phyloP scores from a whole-genome alignment of 1,140 invertebrate genomes.

The Brachionus manjavacas region DNA sequence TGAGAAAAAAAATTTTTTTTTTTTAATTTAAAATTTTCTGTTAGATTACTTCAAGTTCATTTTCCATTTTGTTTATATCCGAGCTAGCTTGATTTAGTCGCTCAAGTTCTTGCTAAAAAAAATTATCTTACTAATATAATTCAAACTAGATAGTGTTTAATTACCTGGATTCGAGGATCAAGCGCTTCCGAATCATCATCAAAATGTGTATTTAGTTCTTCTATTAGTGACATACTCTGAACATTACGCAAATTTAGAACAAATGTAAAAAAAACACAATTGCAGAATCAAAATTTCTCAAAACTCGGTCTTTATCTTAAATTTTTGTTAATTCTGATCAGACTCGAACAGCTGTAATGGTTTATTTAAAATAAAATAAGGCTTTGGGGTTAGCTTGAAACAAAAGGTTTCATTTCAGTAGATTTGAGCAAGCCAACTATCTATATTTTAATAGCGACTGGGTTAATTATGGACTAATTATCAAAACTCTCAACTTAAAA shows the following conservation, averaged over 20 bases:
- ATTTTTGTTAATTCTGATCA: not conserved
- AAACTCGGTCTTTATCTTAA: not conserved
- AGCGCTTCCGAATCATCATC: not conserved
- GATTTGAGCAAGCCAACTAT: not conserved
- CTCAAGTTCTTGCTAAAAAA: conserved; percentile 74
- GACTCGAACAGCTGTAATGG: not conserved
- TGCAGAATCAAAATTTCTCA: not conserved
- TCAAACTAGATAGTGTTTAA: not conserved
- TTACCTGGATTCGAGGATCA: conserved; percentile 32
- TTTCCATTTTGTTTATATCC: conserved; percentile 86
- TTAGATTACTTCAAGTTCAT: conserved; percentile 86
- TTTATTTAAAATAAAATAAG: not conserved
- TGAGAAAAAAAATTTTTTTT: conserved; percentile 49
- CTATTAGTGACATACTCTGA: not conserved
- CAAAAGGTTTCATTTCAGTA: not conserved
- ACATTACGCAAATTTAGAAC: not conserved
- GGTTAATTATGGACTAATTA: conserved; percentile 28
- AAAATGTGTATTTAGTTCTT: not conserved
- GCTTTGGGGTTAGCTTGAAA: not conserved
- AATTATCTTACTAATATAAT: not conserved
- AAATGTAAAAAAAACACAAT: not conserved
- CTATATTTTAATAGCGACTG: not conserved
- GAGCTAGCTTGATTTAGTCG: conserved; percentile 82
- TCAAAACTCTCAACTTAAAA: conserved; percentile 3
- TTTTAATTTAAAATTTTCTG: conserved; percentile 51